A percentile compares a stretch with the other conserved stretches of the same genome.
phyloP scores from a whole-genome alignment of 2,113 vertebrate species.

The Phaethon lepturus region DNA sequence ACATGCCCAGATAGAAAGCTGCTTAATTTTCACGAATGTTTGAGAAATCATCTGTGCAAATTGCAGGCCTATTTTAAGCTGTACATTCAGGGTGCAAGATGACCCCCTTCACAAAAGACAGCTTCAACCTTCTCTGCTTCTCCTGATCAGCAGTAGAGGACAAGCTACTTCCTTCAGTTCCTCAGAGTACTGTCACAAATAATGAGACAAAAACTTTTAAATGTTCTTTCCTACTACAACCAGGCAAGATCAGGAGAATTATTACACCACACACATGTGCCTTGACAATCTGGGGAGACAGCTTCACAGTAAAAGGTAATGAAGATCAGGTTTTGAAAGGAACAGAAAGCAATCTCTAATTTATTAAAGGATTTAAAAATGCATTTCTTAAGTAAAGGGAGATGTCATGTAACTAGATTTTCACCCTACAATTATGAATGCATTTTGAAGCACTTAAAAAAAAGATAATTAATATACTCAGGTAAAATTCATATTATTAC shows the following conservation, averaged over 20 bases:
- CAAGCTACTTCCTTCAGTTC: not conserved
- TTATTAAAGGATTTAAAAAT: not conserved
- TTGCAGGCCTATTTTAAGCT: not conserved
- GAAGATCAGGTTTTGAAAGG: fast-evolving
- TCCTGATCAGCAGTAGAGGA: not conserved
- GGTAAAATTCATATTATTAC: not conserved
- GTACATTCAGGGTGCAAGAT: not conserved
- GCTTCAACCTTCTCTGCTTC: not conserved
- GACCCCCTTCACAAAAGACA: not conserved
- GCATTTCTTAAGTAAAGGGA: not conserved
- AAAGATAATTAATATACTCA: not conserved
- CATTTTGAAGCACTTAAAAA: not conserved
- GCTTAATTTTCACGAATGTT: not conserved
- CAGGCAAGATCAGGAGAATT: not conserved
- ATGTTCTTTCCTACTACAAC: not conserved
- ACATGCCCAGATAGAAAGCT: not conserved
- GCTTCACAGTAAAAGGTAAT: not conserved
- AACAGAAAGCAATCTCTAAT: not conserved
- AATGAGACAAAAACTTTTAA: not conserved
- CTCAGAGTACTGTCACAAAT: not conserved
- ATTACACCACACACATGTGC: not conserved
- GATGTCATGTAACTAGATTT: not conserved
- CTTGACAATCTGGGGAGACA: not conserved
- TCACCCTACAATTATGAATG: not conserved
- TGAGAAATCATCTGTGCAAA: not conserved